Evolutionary conservation across 2,797 vertebrate species (phyloP).

Genomic region (Myotis vivesi): DNA sequence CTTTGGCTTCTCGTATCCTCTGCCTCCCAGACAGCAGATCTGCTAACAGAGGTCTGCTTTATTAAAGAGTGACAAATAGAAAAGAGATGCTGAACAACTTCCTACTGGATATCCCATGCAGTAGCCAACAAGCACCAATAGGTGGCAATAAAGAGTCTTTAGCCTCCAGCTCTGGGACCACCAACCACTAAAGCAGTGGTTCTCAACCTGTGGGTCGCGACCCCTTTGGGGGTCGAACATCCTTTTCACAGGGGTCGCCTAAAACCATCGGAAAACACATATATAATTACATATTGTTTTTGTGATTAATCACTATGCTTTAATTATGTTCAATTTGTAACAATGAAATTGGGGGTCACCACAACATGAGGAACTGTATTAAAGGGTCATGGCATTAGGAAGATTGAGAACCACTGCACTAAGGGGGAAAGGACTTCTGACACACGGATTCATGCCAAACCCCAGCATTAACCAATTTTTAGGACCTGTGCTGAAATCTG

Average conservation of each 20-base stretch:
- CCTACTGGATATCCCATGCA: not conserved
- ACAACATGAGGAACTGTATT: no score
- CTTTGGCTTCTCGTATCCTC: not conserved
- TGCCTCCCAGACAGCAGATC: not conserved
- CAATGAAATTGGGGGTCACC: no score
- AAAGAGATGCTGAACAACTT: not conserved
- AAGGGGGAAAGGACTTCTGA: not conserved
- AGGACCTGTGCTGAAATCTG: not conserved
- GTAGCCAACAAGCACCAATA: not conserved
- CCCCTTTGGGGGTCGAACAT: no score
- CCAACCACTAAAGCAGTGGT: no score
- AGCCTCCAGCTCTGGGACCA: not conserved
- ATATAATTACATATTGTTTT: no score
- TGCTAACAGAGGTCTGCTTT: not conserved
- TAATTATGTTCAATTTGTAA: no score
- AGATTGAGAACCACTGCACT: no score
- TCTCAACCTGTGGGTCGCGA: no score
- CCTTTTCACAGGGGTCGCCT: no score
- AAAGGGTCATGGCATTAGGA: no score
- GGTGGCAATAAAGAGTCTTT: slow-evolving; percentile 81
- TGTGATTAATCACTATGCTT: no score
- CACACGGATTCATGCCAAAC: not conserved
- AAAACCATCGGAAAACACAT: no score
- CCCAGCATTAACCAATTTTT: not conserved
- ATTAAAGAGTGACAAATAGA: not conserved